phyloP scores from a whole-genome alignment of 1,140 invertebrate species.

The Sarcophaga bullata region DNA sequence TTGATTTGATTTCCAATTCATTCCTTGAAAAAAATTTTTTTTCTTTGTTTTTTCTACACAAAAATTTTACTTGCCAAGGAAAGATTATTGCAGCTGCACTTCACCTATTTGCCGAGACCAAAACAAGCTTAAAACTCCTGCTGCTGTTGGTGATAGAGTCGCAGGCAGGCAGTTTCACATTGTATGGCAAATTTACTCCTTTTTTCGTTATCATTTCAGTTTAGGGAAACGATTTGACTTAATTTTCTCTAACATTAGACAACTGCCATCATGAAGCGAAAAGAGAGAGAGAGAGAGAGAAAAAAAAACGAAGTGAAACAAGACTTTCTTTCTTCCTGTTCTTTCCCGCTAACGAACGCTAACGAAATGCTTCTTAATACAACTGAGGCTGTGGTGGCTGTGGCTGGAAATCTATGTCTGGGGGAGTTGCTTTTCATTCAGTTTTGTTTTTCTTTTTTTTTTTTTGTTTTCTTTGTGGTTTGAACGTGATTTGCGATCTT shows the following conservation, averaged over 20 bases:
- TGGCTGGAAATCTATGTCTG: not conserved
- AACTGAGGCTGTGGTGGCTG: not conserved
- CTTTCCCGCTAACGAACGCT: not conserved
- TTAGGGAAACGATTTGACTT: constrained; percentile 64
- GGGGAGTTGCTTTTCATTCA: not conserved
- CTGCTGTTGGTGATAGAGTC: not conserved
- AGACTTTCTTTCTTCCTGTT: constrained; percentile 39
- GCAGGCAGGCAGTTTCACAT: constrained; percentile 34
- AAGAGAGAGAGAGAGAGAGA: not conserved
- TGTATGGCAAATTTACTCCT: constrained; percentile 17
- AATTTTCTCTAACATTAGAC: constrained; percentile 59
- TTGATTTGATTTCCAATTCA: not conserved
- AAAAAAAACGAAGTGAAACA: constrained; percentile 7
- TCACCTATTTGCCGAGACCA: constrained; percentile 11
- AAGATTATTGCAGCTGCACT: constrained; percentile 6
- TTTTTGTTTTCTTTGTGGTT: constrained; percentile 12
- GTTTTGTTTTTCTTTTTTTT: not conserved
- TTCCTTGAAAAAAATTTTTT: not conserved
- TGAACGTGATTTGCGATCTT: constrained; percentile 64
- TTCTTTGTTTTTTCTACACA: not conserved
- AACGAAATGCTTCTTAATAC: not conserved
- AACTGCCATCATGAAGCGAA: constrained; percentile 48
- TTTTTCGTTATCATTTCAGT: constrained; percentile 53
- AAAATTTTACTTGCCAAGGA: too few relatives aligned
- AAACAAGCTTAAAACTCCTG: not conserved